Percentiles rank a stretch among this genome's conserved stretches.
phyloP scores from a whole-genome alignment of 2,888 invertebrate species.

The Bombylius discolor region DNA sequence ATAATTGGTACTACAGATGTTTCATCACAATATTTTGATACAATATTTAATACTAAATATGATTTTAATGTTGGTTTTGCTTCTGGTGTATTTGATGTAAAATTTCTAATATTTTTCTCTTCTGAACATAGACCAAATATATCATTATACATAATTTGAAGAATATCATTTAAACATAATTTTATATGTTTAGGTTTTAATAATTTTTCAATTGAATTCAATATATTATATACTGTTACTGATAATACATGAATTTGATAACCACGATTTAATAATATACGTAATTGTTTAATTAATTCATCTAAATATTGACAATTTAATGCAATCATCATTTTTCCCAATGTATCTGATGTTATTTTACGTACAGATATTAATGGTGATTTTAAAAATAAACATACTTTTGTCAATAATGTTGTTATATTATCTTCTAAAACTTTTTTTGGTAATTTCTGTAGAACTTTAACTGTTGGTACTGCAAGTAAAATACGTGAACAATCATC shows the following conservation, averaged over 20 bases:
- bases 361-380: conserved; percentile 80
- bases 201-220: conserved; percentile 56
- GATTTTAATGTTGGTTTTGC: conserved; percentile 75
- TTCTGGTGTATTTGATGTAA: conserved; percentile 67
- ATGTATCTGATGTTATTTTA: conserved; percentile 71
- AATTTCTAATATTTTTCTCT: conserved; percentile 81
- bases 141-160: conserved; percentile 76
- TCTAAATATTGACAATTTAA: conserved; percentile 73
- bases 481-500: conserved; percentile 85
- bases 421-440: conserved; percentile 57
- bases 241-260: conserved; percentile 90
- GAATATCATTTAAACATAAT: conserved; percentile 56
- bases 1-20: conserved; percentile 62
- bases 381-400: conserved; percentile 80
- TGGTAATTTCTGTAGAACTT: conserved; percentile 78
- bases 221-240: conserved; percentile 72
- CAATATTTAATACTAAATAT: conserved; percentile 68
- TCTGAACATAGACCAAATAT: conserved; percentile 77
- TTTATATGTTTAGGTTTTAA: conserved; percentile 71
- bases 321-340: conserved; percentile 78
- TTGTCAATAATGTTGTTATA: conserved; percentile 74
- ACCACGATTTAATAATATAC: conserved; percentile 66
- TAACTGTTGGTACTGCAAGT: conserved; percentile 83
- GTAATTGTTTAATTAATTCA: conserved; percentile 66
- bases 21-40: conserved; percentile 67